Evolutionary conservation across 2,888 invertebrate species (phyloP).

Genomic region (Archips xylosteana): DNA sequence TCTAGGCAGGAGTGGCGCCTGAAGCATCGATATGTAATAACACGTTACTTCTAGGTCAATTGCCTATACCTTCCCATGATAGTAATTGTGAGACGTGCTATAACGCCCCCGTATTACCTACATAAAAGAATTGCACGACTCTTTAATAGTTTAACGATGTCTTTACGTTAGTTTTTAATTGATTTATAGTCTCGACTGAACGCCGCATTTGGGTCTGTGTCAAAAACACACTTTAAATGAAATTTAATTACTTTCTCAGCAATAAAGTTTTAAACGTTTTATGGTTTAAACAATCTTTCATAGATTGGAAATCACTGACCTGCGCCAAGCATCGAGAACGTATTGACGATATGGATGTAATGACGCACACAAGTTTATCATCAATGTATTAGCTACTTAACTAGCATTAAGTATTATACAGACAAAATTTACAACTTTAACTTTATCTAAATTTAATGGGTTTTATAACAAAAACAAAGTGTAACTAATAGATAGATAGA

Average conservation of each 20-base stretch:
- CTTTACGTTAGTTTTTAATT: conserved; percentile 47
- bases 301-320: conserved; percentile 37
- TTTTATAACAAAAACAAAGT: too few species aligned
- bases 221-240: conserved; percentile 40
- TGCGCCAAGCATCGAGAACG: conserved; percentile 21
- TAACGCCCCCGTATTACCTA: conserved; percentile 52
- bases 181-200: conserved; percentile 49
- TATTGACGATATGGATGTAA: conserved; percentile 12
- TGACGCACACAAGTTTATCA: conserved; percentile 4
- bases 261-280: conserved; percentile 27
- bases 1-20: conserved; percentile 61
- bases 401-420: not conserved
- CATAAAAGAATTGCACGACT: conserved; percentile 44
- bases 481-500: not conserved
- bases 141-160: conserved; percentile 50
- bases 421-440: not conserved
- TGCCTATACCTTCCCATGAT: conserved; percentile 70
- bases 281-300: conserved; percentile 11
- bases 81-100: conserved; percentile 64
- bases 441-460: not conserved
- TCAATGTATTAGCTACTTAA: not conserved
- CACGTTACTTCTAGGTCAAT: conserved; percentile 76
- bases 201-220: conserved; percentile 50
- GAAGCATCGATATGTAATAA: conserved; percentile 64
- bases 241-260: conserved; percentile 33